Evolutionary conservation across 2,888 invertebrate genomes (phyloP).

Genomic region (Hemicrepidius hirtus): DNA sequence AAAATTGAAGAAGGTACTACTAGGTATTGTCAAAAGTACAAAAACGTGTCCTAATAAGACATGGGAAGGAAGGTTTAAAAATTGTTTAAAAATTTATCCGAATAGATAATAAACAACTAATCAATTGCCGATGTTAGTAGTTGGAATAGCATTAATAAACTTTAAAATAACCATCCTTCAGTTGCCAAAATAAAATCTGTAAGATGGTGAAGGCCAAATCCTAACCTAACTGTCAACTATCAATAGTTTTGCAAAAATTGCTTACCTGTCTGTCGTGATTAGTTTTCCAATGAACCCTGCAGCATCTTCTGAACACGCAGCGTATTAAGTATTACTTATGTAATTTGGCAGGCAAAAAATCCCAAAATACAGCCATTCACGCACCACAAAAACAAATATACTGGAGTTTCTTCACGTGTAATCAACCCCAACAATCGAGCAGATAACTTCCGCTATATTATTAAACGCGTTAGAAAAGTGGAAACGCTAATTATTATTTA

Average conservation of each 20-base stretch:
- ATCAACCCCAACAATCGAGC: constrained; percentile 31
- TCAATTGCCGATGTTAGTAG: constrained; percentile 10
- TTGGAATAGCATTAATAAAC: constrained; percentile 46
- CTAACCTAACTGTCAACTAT: constrained; percentile 53
- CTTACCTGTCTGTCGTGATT: constrained; percentile 30
- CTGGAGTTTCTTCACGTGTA: constrained; percentile 42
- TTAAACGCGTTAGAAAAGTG: constrained; percentile 30
- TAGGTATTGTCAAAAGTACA: neutral
- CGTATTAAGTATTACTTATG: constrained; percentile 34
- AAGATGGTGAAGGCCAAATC: constrained; percentile 45
- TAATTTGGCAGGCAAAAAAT: constrained; percentile 43
- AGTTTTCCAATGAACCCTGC: constrained; percentile 6
- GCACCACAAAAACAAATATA: constrained; percentile 43
- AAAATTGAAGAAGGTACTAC: neutral
- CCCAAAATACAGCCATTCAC: constrained; percentile 46
- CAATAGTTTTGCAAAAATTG: constrained; percentile 3
- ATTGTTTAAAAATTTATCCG: neutral
- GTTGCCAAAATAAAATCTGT: constrained; percentile 55
- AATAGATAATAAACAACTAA: constrained; percentile 20
- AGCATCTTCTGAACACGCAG: constrained; percentile 33
- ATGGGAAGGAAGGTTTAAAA: neutral
- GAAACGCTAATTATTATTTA: constrained; percentile 20
- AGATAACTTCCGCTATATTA: constrained; percentile 22
- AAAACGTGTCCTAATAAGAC: neutral
- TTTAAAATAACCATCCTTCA: constrained; percentile 58